Evolutionary conservation across 2,113 vertebrate genomes (phyloP).

Genomic region (Apus apus): DNA sequence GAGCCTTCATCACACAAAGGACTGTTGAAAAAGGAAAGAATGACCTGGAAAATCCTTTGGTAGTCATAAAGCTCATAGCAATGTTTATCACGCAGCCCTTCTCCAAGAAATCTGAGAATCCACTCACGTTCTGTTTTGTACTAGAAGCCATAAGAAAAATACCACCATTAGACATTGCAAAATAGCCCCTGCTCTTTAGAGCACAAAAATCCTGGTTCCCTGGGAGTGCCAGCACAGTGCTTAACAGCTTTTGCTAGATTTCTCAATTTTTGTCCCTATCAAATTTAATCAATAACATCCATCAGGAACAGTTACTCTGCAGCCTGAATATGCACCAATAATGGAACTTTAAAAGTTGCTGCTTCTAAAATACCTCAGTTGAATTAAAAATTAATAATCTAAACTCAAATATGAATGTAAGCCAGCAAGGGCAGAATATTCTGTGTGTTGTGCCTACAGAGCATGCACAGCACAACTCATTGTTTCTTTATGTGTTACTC

Average conservation of each 20-base stretch:
- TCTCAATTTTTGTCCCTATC: neutral
- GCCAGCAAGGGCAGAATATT: neutral
- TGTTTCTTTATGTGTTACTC: too few relatives aligned
- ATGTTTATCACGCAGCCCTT: constrained; percentile 84
- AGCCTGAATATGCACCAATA: neutral
- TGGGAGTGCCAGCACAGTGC: neutral
- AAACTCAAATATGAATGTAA: neutral
- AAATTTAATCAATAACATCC: neutral
- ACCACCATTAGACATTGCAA: neutral
- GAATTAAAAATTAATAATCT: neutral
- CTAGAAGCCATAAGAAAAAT: constrained; percentile 63
- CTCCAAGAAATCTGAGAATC: constrained; percentile 84
- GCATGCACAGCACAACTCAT: too few relatives aligned
- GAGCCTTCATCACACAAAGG: constrained; percentile 82
- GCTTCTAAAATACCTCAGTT: neutral
- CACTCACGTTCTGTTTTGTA: constrained; percentile 88
- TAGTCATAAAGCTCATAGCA: constrained; percentile 86
- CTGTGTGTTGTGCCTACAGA: too few relatives aligned
- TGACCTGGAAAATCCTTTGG: constrained; percentile 85
- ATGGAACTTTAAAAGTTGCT: neutral
- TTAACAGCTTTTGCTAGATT: neutral
- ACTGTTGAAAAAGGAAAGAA: constrained; percentile 87
- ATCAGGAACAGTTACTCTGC: neutral
- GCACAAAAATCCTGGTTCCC: neutral
- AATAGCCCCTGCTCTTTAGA: neutral